Base-by-base conservation (phyloP, 2,888 invertebrate species). In the Drosophila phalerata region DNA sequence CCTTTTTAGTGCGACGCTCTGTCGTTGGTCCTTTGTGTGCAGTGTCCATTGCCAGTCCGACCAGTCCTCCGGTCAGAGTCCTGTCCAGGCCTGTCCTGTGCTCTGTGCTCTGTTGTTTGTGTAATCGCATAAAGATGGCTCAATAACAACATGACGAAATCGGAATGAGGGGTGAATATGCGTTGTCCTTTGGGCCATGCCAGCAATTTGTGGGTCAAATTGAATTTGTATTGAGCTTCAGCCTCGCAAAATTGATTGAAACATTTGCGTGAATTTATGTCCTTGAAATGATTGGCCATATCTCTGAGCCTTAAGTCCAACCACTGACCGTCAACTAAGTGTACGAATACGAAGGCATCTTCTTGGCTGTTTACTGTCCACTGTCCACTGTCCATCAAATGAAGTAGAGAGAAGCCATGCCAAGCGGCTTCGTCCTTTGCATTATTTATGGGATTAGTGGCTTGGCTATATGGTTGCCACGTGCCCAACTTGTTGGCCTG, bases 231-330 rank as follows among this genome's bases (percentile, higher is more conserved):
- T 84, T 85, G 84, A 83, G 86, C 83, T 74, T 55, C 22, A 71
- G 72, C 77, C 75, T 75, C 69, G 76, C 80, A 78, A 88, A 84
- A 85, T 84, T 88, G 84, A 84, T 84, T 84, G 88, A 84, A 84
- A 88, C 88, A 84, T 84, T 84, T 84, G 86, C 84, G 84, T 84
- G 79, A 84, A 84, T 84, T 84, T 81, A 84, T 84, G 88, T 84
- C 88, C 88, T 88, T 84, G 86, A 85, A 88, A 74, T 73, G 85
- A 88, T 83, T 88, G 83, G 77, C 72, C 83, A 71, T 79, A 79
- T 77, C 85, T 85, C 77, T 62, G 64, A 62, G 66, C 19, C 28
- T 17, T 17, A 34, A 15, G 38, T 51, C 55, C 51, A 37, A 4
- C 30, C 32, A 61, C 19, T 15, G 45, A 45, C 60, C 56, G 57